Evolutionary conservation across 2,888 invertebrate genomes (phyloP), one percentile per base, ranked within the genome.

Genomic region (Hirudinaria manillensis): DNA sequence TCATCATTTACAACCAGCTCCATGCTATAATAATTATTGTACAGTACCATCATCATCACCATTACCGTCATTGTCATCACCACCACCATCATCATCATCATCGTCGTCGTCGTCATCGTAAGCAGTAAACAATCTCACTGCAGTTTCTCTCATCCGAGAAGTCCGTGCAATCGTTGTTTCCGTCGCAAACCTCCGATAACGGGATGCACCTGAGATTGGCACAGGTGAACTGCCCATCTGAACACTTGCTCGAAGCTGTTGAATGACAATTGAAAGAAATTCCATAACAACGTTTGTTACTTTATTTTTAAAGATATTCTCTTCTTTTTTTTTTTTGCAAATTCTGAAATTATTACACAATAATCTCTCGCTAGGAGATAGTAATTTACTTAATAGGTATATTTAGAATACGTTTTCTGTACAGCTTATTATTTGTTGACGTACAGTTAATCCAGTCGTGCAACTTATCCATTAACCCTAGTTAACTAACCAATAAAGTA

Each of bases 81-180:
- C 61, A 61, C 13, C 61, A 61, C 13, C 61, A 4, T 61, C 61
- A 61, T 19, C 24, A 61, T 29, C 61, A 16, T 61, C 29, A 61
- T 61, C 29, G n/a, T 61, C 10, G n/a, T 61, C 61, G n/a, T 61
- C 61, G n/a, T 61, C 24, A 61, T 61, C 29, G 19, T 61, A 7
- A 61, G 7, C 29, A 29, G 7, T 19, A 61, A 16, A 61, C n/a
- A 7, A 24, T 27, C 61, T 61, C 19, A 61, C 61, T 32, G 29
- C 72, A 75, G 16, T 67, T 24, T 7, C 68, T 36, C 66, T 78
- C 78, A 38, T 78, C 78, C 27, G 67, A 72, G 10, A 27, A 45
- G 45, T 78, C 78, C 3, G 19, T 21, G 53, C 78, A 78, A 73
- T 78, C 68, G 19, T 68, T 24, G 55, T 32, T 45, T 10, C 75